phyloP scores from a whole-genome alignment of 2,888 invertebrate genomes.

The Nymphalis urticae region DNA sequence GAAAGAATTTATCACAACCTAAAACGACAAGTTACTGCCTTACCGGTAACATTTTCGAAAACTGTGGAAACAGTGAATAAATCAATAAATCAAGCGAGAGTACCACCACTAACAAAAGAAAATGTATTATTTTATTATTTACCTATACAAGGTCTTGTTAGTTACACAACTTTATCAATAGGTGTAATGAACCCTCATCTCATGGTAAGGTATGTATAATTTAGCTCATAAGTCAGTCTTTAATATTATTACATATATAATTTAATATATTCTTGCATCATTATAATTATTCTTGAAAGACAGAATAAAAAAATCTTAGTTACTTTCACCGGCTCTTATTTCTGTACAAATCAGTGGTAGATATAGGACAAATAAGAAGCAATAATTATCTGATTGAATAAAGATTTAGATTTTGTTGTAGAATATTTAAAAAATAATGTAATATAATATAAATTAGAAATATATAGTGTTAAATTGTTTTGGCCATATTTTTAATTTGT shows the following conservation, averaged over 20 bases:
- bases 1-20: constrained; percentile 65
- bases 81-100: constrained; percentile 62
- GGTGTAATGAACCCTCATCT: constrained; percentile 92
- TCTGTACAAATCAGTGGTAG: too few species aligned
- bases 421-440: too few species aligned
- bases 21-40: constrained; percentile 54
- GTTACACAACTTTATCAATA: constrained; percentile 89
- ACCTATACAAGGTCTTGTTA: constrained; percentile 87
- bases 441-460: too few species aligned
- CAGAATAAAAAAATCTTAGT: too few species aligned
- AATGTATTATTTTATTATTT: constrained; percentile 89
- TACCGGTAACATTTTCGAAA: constrained; percentile 62
- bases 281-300: too few species aligned
- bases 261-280: too few species aligned
- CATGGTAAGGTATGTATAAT: constrained; percentile 82
- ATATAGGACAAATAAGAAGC: too few species aligned
- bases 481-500: too few species aligned
- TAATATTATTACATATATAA: neutral
- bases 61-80: constrained; percentile 67
- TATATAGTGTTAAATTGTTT: too few species aligned
- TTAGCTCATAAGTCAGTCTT: neutral
- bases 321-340: too few species aligned
- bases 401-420: too few species aligned
- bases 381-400: too few species aligned
- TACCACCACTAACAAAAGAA: constrained; percentile 86